Evolutionary conservation across 2,113 vertebrate genomes (phyloP), one percentile per base, ranked within the genome.

Genomic region (Sisor rabdophorus): DNA sequence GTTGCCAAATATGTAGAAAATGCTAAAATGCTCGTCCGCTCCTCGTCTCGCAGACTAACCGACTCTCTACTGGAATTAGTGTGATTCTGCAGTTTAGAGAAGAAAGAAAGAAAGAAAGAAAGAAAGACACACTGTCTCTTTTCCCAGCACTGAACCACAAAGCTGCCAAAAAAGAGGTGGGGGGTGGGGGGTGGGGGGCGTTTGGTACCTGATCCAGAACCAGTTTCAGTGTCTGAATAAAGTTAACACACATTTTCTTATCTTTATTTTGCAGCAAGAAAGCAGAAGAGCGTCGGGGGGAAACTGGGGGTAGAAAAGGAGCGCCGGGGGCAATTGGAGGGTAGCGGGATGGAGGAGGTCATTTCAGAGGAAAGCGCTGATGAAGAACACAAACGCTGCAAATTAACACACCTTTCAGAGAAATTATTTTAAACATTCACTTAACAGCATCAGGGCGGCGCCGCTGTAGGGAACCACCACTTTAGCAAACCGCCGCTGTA

Each of bases 351-450:
- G 96, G 97, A 74, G 67, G 68, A n/a, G 11, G 95, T 98, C 90
- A 94, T 98, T 92, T 96, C 95, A 91, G 96, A 96, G 95, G 95
- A 97, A 89, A 94, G 92, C 83, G 80, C n/a, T 28, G 64, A 78
- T 83, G 84, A 87, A 79, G 84, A 83, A 85, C 83, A 75, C 79
- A 79, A 76, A 73, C 64, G 77, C 78, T 77, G 85, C 83, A 77
- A n/a, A n/a, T n/a, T n/a, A n/a, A n/a, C n/a, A n/a, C n/a, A n/a
- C n/a, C n/a, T n/a, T n/a, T n/a, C n/a, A n/a, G n/a, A n/a, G n/a
- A n/a, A n/a, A n/a, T n/a, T n/a, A n/a, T n/a, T n/a, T n/a, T n/a
- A n/a, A n/a, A n/a, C n/a, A n/a, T n/a, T n/a, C n/a, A n/a, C n/a
- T n/a, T n/a, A n/a, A n/a, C n/a, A n/a, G n/a, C n/a, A n/a, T n/a